phyloP scores from a whole-genome alignment of 2,888 invertebrate genomes.

The Chrysomela aeneicollis region DNA sequence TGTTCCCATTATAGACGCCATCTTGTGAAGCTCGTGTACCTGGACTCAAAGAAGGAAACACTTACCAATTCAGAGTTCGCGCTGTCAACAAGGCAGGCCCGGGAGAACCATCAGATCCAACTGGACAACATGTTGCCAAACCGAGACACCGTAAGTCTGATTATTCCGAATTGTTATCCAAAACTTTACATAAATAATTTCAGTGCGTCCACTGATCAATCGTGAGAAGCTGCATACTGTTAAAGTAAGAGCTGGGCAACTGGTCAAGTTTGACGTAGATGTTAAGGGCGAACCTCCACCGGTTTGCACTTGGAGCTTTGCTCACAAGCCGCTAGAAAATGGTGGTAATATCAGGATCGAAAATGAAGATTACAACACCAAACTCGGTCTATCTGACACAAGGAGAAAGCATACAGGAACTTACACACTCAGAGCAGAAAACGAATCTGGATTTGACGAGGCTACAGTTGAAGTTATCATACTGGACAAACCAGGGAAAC shows the following conservation, averaged over 20 bases:
- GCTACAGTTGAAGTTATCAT: slow-evolving; percentile 92
- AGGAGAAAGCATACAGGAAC: slow-evolving; percentile 86
- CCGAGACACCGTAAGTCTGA: slow-evolving; percentile 79
- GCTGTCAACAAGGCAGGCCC: slow-evolving; percentile 96
- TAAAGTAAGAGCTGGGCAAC: slow-evolving; percentile 88
- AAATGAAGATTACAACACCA: slow-evolving; percentile 92
- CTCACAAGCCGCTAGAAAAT: slow-evolving; percentile 72
- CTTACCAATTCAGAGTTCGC: slow-evolving; percentile 94
- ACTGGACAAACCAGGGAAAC: slow-evolving; percentile 83
- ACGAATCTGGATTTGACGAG: slow-evolving; percentile 92
- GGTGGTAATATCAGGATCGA: slow-evolving; percentile 78
- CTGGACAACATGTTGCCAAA: slow-evolving; percentile 87
- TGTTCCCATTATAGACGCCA: slow-evolving; percentile 67
- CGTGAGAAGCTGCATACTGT: slow-evolving; percentile 90
- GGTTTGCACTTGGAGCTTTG: slow-evolving; percentile 82
- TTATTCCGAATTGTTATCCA: too few species aligned
- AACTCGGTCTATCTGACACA: slow-evolving; percentile 81
- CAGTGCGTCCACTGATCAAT: slow-evolving; percentile 95
- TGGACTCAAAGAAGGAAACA: slow-evolving; percentile 87
- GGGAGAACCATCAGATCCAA: slow-evolving; percentile 89
- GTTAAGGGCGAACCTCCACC: slow-evolving; percentile 98
- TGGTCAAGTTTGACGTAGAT: slow-evolving; percentile 91
- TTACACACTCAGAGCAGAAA: slow-evolving; percentile 91
- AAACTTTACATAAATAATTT: slow-evolving; percentile 39
- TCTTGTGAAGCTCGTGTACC: slow-evolving; percentile 84